Base-by-base conservation (phyloP, 2,888 invertebrate genomes). In the Thereva nobilitata region DNA sequence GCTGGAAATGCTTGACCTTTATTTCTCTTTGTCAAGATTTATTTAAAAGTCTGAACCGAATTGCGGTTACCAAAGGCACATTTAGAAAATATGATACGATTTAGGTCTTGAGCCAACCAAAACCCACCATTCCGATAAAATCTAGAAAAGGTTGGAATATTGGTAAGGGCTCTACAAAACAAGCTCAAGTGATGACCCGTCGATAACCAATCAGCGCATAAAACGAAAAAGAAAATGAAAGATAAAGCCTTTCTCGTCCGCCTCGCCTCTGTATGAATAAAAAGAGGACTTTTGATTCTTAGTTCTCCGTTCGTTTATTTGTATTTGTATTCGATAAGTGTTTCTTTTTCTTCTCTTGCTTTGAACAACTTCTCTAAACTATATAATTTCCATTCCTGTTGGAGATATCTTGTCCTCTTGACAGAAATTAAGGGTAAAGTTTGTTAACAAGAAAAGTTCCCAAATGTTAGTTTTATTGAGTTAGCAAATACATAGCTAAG, bases 191-290 rank as follows among this genome's bases (percentile, higher is more conserved):
- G 56, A 57, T 57, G 56, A 44, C 56, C 56, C 37, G 56, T 44
- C 56, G 56, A 57, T 57, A 57, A 57, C 56, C 56, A 57, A 40
- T 57, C 56, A 57, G 12, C 56, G 56, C 45, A 44, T 57, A 57
- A 44, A 57, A 57, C 45, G 42, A 35, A 4, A 45, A 44, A 57
- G 45, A 8, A 35, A 44, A 57, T 45, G 44, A 57, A 57, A 45
- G 45, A 57, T 57, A 57, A 57, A 44, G 45, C 35, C 42, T 23
- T 23, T 23, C 23, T 42, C 56, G 56, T 44, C 45, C 45, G 45
- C 45, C 45, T 57, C 44, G 56, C 45, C 56, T 57, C 56, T 10
- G 12, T 44, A 44, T 57, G 42, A 42, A 44, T 44, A 57, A 35
- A 44, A 57, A 57, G 45, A 44, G 45, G 44, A 57, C 45, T 57